phyloP scores from a whole-genome alignment of 2,113 vertebrate species.

The Phoxinus phoxinus region DNA sequence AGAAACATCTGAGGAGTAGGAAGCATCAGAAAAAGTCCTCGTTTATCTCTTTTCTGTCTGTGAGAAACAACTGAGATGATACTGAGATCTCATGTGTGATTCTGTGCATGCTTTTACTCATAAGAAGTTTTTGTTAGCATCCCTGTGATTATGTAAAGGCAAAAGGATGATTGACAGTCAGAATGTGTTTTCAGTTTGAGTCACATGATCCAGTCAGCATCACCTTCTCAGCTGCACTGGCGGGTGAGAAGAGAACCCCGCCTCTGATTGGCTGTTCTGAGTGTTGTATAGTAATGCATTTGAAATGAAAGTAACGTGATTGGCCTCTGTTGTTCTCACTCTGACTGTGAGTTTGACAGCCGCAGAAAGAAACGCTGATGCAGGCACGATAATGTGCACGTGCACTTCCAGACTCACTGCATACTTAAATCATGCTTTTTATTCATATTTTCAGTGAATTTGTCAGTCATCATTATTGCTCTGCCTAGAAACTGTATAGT shows the following conservation, averaged over 20 bases:
- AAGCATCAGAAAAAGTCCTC: background rate
- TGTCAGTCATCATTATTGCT: background rate
- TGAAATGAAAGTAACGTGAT: conserved; percentile 42
- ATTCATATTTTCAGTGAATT: background rate
- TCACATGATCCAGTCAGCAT: background rate
- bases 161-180: background rate
- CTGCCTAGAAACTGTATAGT: background rate
- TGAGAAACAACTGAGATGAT: background rate
- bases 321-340: conserved; percentile 32
- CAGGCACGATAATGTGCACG: background rate
- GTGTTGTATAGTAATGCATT: conserved; percentile 8
- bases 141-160: conserved; percentile 2
- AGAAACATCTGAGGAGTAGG: background rate
- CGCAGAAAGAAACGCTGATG: conserved; percentile 2
- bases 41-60: background rate
- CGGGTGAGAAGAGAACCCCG: conserved; percentile 1
- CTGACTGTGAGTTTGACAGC: conserved; percentile 33
- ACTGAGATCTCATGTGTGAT: background rate
- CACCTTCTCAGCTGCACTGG: background rate
- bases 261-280: background rate
- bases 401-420: background rate
- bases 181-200: background rate
- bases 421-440: background rate
- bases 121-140: background rate
- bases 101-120: background rate